Base-by-base conservation (phyloP, 23 tunicate species). In the Halocynthia roretzi region DNA sequence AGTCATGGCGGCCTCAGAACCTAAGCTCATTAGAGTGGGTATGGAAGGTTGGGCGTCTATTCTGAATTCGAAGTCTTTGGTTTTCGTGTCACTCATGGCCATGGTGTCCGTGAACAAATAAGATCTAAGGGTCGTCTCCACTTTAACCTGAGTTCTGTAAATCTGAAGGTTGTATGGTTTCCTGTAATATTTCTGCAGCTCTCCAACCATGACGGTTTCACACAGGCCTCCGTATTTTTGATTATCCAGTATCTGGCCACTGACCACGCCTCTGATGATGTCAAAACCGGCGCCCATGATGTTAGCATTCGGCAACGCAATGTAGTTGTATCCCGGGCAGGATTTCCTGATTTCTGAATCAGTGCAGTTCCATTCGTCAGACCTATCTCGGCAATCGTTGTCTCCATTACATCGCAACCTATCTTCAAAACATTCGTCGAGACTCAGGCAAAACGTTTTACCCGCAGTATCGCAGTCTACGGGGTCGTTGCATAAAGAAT, bases 131-230 rank as follows among this genome's bases (percentile, higher is more conserved):
- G 78, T 74, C 8, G 78, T 74, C 23, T 74, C 64, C 17, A 63
- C 19, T 53, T 54, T 53, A 10, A 55, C 78, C 10, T 20, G 56
- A 49, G 64, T 74, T 52, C 78, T 52, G 19, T 74, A 74, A 62
- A 74, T 74, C 56, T 74, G 78, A 14, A 74, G 21, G 31, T 74
- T 74, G 67, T 74, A 74, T 8, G 78, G 78, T 53, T 74, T 74
- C 23, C 78, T 20, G 56, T n/a, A 74, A 12, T 20, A 52, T 15
- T 74, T 74, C n/a, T 14, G 14, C 31, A 74, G 60, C 22, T 74
- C 78, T 14, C 64, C 64, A 0, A 74, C 31, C 23, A n/a, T 53
- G 8, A 74, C 23, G 8, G 78, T 74, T 52, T 53, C 62, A 55
- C 78, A 74, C 0, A 53, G 5, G 54, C 78, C 78, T 53, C 56